These are phyloP conservation scores for Dioctria linearis DNA, from an alignment of 2,888 invertebrate species.

Conservation along the genomic window DNA sequence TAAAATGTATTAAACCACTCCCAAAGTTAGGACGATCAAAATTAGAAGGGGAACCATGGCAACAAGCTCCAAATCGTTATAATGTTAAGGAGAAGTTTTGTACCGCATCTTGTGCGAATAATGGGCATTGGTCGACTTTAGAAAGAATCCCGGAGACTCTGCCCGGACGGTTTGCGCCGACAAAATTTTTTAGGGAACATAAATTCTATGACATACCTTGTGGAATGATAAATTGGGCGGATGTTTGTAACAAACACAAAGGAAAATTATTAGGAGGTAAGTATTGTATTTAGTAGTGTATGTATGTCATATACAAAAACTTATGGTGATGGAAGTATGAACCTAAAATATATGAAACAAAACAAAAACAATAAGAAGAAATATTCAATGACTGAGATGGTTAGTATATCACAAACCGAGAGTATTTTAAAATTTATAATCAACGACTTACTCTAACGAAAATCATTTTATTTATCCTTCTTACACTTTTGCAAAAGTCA, in stretches of 20 bases:
- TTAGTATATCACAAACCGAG: too few species aligned
- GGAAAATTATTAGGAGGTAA: slow-evolving; percentile 50
- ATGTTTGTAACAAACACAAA: slow-evolving; percentile 43
- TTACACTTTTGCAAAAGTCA: too few species aligned
- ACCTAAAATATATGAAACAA: too few species aligned
- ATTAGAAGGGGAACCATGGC: not conserved
- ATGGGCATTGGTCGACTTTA: slow-evolving; percentile 39
- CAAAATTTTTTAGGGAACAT: not conserved
- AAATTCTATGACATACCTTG: slow-evolving; percentile 42
- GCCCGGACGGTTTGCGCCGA: slow-evolving; percentile 14
- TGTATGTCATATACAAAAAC: not conserved
- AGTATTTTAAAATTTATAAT: too few species aligned
- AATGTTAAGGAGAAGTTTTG: slow-evolving; percentile 28
- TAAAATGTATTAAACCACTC: not conserved
- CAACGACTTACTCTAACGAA: too few species aligned
- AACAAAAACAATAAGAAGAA: too few species aligned
- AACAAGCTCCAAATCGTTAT: slow-evolving; percentile 54
- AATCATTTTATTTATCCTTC: too few species aligned
- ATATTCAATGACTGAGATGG: too few species aligned
- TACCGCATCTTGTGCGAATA: slow-evolving; percentile 35
- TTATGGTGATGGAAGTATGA: too few species aligned
- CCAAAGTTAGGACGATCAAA: slow-evolving; percentile 9
- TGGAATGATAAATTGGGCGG: slow-evolving; percentile 18
- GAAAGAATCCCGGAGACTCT: slow-evolving; percentile 3
- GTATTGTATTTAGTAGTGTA: slow-evolving; percentile 2